A percentile compares a stretch with the other conserved stretches of the same genome.
Evolutionary conservation across 1,140 invertebrate genomes (phyloP).

Genomic region (Apis dorsata): DNA sequence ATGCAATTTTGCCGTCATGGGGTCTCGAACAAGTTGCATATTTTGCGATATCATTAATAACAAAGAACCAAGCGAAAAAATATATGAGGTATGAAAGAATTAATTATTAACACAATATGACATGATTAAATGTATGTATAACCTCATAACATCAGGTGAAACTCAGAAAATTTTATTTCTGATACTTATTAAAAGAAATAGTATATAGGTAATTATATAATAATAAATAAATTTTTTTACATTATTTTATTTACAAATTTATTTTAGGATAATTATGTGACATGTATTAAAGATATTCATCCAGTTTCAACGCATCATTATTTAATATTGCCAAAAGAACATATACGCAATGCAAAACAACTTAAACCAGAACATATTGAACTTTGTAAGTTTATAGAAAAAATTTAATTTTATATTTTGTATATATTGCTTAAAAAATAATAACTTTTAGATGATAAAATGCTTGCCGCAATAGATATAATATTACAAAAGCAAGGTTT

Average conservation of each 20-base stretch:
- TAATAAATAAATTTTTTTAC: background rate
- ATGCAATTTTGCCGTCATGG: constrained; percentile 24
- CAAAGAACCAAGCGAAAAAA: constrained; percentile 80
- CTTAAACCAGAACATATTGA: constrained; percentile 84
- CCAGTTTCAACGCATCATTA: constrained; percentile 91
- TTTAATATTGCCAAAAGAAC: constrained; percentile 88
- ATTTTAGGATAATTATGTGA: constrained; percentile 87
- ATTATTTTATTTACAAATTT: constrained; percentile 45
- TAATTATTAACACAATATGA: constrained; percentile 17
- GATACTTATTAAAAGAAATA: too few relatives aligned
- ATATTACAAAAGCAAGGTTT: constrained; percentile 80
- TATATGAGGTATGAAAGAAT: constrained; percentile 75
- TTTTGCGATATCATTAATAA: constrained; percentile 87
- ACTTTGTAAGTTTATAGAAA: constrained; percentile 81
- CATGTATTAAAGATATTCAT: constrained; percentile 91
- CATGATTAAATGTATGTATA: background rate
- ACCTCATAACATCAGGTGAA: background rate
- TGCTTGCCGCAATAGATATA: constrained; percentile 82
- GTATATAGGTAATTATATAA: background rate
- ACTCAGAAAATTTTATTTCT: background rate
- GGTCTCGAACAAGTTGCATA: constrained; percentile 79
- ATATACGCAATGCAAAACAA: constrained; percentile 87
- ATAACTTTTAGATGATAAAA: constrained; percentile 82
- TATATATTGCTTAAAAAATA: constrained; percentile 9
- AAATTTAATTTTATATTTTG: constrained; percentile 2